Base-by-base conservation (phyloP, 2,888 invertebrate genomes). In the Fragum sueziense region DNA sequence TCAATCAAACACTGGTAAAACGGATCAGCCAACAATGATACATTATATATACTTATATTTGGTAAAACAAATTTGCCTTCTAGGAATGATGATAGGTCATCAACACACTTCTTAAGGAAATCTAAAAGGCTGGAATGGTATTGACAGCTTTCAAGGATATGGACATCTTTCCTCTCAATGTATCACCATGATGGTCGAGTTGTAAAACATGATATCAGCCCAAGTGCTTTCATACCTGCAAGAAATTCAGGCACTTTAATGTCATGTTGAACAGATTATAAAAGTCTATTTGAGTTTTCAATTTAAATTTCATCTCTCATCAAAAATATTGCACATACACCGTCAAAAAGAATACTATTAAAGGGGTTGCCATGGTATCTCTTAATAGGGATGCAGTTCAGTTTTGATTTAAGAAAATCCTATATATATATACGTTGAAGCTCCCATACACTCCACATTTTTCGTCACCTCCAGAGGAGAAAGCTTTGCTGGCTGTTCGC, bases 171-270 rank as follows among this genome's bases (percentile, higher is more conserved):
- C 17, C 27, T n/a, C 27, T 71, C 71, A 27, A 71, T 71, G 20
- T 72, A 47, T 29, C 51, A 52, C 77, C 80, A 83, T 20, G 80
- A 54, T 17, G 80, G 83, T 25, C 34, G 20, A 33, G 80, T 80
- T 11, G 80, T 68, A 3, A 80, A 54, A 29, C 72, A 37, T 47
- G 68, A 27, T 27, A 85, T 47, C 9, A 85, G 59, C 37, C 85
- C 85, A 9, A 84, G 65, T n/a, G 81, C 81, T 62, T 79, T 79
- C 34, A 74, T 70, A 4, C 79, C 79, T 61, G 79, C 77, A 2
- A 85, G 14, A 52, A 52, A 82, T 25, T 76, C 79, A 33, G 70
- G 65, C 22, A 79, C 65, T 51, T 75, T 70, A 0, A 85, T 22
- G 51, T 84, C 80, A 78, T 62, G 61, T 25, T 61, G 72, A 17